Percentiles rank a stretch among this genome's conserved stretches.
phyloP scores from a whole-genome alignment of 2,113 vertebrate species.

The Vidua macroura region DNA sequence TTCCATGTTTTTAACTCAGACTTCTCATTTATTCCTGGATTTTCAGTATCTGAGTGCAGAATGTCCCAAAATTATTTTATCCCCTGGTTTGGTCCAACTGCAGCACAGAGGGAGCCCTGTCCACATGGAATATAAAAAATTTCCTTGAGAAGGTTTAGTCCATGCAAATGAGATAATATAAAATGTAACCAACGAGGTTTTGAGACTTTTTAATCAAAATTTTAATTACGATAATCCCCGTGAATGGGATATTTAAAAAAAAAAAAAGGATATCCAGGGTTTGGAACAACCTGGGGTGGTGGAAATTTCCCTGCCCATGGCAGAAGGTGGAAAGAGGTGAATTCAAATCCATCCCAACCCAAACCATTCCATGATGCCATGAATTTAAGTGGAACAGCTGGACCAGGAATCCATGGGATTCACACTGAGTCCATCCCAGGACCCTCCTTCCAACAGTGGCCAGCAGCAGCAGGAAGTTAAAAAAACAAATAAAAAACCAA shows the following conservation, averaged over 20 bases:
- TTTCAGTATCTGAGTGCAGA: neutral
- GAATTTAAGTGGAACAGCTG: neutral
- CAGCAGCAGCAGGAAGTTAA: neutral
- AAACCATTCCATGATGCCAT: neutral
- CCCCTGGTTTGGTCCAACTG: neutral
- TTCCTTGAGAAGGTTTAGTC: neutral
- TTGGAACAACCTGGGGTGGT: neutral
- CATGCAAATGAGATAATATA: neutral
- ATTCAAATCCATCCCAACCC: neutral
- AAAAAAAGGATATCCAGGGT: neutral
- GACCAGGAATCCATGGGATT: neutral
- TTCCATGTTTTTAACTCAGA: neutral
- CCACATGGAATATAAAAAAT: neutral
- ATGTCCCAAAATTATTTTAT: neutral
- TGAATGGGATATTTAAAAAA: neutral
- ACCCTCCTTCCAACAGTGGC: neutral
- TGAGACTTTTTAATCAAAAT: neutral
- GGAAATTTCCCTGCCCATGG: neutral
- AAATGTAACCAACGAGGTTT: neutral
- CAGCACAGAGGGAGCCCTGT: neutral
- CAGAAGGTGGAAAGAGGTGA: too few relatives aligned
- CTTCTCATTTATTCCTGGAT: neutral
- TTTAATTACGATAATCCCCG: neutral
- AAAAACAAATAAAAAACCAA: neutral
- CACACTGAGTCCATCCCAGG: neutral